Evolutionary conservation across 2,888 invertebrate genomes (phyloP).

Genomic region (Sabatieria punctata): DNA sequence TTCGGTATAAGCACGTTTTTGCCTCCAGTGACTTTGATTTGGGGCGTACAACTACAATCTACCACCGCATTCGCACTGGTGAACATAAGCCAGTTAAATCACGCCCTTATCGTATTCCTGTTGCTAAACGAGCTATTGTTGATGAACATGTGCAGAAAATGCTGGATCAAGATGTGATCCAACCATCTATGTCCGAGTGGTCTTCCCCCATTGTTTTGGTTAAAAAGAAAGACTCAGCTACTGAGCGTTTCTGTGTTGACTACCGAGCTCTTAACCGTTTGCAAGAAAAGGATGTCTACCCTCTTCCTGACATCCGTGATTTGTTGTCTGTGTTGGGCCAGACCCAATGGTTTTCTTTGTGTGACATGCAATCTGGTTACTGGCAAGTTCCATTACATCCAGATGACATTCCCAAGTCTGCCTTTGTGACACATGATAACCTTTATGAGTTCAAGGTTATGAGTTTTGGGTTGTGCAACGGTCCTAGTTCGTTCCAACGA

Average conservation of each 20-base stretch:
- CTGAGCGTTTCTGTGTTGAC: not conserved
- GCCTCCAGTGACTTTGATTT: not conserved
- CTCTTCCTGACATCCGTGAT: not conserved
- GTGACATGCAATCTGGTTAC: no score
- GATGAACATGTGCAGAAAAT: not conserved
- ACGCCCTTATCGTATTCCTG: not conserved
- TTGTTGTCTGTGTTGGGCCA: not conserved
- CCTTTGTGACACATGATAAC: not conserved
- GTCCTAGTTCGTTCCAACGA: not conserved
- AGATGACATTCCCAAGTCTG: not conserved
- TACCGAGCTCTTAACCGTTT: conserved; percentile 1
- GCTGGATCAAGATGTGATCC: not conserved
- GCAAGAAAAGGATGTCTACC: not conserved
- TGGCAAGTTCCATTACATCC: not conserved
- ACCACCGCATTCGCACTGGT: conserved; percentile 1
- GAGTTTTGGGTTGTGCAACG: not conserved
- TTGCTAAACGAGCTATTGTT: not conserved
- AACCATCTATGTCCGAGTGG: not conserved
- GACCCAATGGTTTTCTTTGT: not conserved
- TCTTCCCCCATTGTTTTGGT: not conserved
- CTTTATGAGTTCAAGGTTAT: not conserved
- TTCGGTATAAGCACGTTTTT: no score
- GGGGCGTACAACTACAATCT: not conserved
- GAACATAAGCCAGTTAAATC: not conserved
- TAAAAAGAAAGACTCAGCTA: not conserved